Conservation (phyloP, 2,797 vertebrate species). For the Sebastes matsubarae region DNA sequence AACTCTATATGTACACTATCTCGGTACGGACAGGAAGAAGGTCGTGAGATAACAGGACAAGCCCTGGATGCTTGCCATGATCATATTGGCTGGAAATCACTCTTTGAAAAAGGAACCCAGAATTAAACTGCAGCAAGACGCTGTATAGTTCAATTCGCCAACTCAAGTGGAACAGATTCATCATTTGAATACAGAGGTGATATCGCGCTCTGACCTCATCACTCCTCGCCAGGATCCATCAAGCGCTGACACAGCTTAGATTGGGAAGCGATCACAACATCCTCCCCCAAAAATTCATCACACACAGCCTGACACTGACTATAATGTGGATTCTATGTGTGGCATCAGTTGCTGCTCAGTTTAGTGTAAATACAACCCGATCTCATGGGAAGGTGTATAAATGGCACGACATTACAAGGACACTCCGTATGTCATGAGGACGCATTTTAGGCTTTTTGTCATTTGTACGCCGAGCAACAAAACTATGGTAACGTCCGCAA, state of each 20-base stretch:
- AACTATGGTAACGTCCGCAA: background rate
- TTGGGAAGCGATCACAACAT: background rate
- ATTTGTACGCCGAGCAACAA: background rate
- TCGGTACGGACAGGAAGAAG: slow-evolving; percentile 55
- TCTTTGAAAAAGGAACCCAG: background rate
- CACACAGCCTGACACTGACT: background rate
- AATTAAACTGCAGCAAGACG: slow-evolving; percentile 9
- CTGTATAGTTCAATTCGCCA: background rate
- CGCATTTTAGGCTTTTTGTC: too few relatives aligned
- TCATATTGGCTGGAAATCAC: slow-evolving; percentile 37
- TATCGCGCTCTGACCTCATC: slow-evolving; percentile 1
- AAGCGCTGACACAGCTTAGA: background rate
- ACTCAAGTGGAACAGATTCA: slow-evolving; percentile 17
- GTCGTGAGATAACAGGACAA: slow-evolving; percentile 62
- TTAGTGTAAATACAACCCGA: too few relatives aligned
- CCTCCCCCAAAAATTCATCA: background rate
- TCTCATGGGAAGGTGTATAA: background rate
- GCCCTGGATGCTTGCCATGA: slow-evolving; percentile 45
- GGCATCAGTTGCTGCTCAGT: background rate
- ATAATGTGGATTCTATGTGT: background rate
- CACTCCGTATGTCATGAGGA: background rate
- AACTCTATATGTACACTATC: slow-evolving; percentile 43
- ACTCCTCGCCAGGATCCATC: background rate
- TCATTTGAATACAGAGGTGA: background rate
- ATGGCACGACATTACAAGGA: background rate